phyloP scores from a whole-genome alignment of 2,888 invertebrate genomes.

The Melanargia galathea region DNA sequence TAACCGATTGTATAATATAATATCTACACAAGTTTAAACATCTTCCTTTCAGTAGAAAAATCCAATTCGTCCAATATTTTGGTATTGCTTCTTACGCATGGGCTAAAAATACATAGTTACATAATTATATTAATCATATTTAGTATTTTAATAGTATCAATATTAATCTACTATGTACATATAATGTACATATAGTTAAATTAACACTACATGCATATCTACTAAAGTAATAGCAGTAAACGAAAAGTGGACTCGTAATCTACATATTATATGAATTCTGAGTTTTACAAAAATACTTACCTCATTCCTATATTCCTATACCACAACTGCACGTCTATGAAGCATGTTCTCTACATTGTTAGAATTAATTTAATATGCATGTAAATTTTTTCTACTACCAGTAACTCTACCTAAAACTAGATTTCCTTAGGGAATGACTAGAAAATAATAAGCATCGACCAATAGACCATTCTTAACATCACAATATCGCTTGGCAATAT shows the following conservation, averaged over 20 bases:
- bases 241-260: conserved; percentile 22
- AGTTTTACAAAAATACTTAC: conserved; percentile 39
- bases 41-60: background rate
- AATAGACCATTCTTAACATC: conserved; percentile 57
- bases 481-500: conserved; percentile 81
- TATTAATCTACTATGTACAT: no score
- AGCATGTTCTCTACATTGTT: conserved; percentile 30
- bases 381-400: conserved; percentile 38
- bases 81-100: background rate
- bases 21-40: no score
- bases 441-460: conserved; percentile 29
- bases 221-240: conserved; percentile 12
- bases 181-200: background rate
- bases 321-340: conserved; percentile 33
- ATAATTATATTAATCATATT: background rate
- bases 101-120: background rate
- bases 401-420: conserved; percentile 30
- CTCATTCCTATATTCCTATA: no score
- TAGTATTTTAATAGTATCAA: no score
- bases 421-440: conserved; percentile 29
- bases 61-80: background rate
- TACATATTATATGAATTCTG: conserved; percentile 22
- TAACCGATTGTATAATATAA: no score
- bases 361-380: conserved; percentile 29
- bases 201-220: background rate